Base-by-base conservation (phyloP, 30 jellyfish, hydroid and myxozoan species). In the Sanderia malayensis region DNA sequence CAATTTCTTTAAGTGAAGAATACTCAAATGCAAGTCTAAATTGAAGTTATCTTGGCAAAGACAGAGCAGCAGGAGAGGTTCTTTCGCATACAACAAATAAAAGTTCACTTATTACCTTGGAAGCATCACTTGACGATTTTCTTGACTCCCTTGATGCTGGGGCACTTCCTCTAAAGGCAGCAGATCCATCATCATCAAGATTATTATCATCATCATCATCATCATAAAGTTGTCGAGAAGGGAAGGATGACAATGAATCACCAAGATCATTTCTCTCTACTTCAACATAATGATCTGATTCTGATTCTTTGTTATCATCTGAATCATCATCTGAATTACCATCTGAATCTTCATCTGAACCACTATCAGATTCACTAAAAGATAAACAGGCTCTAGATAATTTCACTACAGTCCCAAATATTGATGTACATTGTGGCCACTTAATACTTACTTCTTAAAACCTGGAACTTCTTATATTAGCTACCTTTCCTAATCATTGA, bases 311-410 rank as follows among this genome's bases (percentile, higher is more conserved):
- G 31, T 63, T 81, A 19, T 78, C 84, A 2, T 49, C 77, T 1
- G 26, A 80, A 19, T 67, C 87, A 18, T 67, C 46, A 27, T 85
- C 77, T 1, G 26, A 80, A 19, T 67, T 78, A 18, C 52, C 46
- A 27, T 85, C 77, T 3, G 67, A 92, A 47, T 71, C 73, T 49
- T 49, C 64, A 32, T 79, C 86, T 2, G 96, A 77, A 28, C 64
- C 88, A 27, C 88, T 72, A 17, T 55, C 94, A 11, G 94, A 82
- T 44, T 46, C 94, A 73, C 94, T 81, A 29, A 6, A 24, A 9
- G 10, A 30, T 10, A 61, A 61, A 61, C 26, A n/a, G n/a, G n/a
- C n/a, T n/a, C n/a, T n/a, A n/a, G n/a, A n/a, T n/a, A n/a, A n/a
- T n/a, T n/a, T n/a, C n/a, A n/a, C n/a, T n/a, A n/a, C n/a, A n/a